Percentiles rank a stretch among this genome's conserved stretches.
These are phyloP conservation scores for Hylia prasina DNA, from an alignment of 2,113 vertebrate species.

Conservation along the genomic window DNA sequence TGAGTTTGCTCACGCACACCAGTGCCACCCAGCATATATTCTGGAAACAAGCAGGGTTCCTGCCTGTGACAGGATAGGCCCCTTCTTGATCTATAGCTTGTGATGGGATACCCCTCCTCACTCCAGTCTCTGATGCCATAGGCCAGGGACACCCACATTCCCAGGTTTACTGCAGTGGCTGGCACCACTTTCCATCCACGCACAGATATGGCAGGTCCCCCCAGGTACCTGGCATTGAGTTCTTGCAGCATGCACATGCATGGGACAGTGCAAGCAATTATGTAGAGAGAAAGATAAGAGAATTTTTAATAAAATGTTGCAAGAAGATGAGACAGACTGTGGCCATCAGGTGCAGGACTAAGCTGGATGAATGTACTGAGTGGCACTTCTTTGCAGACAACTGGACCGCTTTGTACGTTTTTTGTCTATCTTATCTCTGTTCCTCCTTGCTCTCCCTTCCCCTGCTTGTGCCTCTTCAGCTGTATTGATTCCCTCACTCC, in stretches of 20 bases:
- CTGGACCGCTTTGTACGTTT: background rate
- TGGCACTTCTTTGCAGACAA: rapidly evolving
- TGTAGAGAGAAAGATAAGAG: background rate
- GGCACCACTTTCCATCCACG: background rate
- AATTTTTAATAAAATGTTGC: background rate
- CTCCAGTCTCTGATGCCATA: too few species aligned
- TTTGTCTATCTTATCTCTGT: background rate
- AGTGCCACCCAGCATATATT: background rate
- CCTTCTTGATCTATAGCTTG: background rate
- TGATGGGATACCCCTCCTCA: background rate
- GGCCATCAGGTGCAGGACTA: rapidly evolving
- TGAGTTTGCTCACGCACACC: rapidly evolving
- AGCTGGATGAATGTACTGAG: background rate
- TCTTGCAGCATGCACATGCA: background rate
- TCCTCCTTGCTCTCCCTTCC: background rate
- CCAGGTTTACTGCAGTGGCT: background rate
- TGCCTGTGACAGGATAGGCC: background rate
- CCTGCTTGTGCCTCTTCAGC: rapidly evolving
- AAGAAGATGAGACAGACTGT: background rate
- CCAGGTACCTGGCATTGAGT: background rate
- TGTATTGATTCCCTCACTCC: rapidly evolving
- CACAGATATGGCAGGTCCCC: background rate
- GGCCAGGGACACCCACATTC: background rate
- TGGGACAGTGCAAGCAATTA: too few species aligned
- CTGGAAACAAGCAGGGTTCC: background rate